Evolutionary conservation across 2,113 vertebrate genomes (phyloP).

Genomic region (Mionectes macconnelli): DNA sequence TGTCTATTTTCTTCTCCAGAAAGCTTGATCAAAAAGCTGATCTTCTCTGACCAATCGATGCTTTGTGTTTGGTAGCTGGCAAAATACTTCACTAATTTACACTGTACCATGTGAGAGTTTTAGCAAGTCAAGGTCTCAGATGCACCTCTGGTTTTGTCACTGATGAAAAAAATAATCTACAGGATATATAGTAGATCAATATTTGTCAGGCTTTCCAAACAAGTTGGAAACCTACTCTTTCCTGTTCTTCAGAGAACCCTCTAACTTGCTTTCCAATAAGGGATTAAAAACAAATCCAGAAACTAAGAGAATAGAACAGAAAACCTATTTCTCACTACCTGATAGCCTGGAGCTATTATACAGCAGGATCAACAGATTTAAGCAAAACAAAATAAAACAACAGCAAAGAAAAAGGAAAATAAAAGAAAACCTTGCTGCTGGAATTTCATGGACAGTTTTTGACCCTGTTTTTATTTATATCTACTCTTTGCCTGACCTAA

Average conservation of each 20-base stretch:
- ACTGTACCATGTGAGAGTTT: neutral
- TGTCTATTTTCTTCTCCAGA: neutral
- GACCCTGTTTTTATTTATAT: neutral
- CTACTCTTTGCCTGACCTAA: neutral
- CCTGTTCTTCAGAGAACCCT: neutral
- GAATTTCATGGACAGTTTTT: neutral
- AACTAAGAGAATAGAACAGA: constrained; percentile 10
- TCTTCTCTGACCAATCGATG: neutral
- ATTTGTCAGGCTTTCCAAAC: constrained; percentile 21
- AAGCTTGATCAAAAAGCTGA: neutral
- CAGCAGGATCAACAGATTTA: neutral
- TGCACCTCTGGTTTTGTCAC: constrained; percentile 7
- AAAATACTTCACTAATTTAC: neutral
- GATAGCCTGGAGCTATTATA: constrained; percentile 23
- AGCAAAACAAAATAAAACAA: neutral
- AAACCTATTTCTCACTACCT: constrained; percentile 31
- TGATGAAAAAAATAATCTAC: constrained; percentile 7
- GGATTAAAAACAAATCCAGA: neutral
- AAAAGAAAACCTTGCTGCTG: neutral
- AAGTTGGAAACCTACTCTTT: neutral
- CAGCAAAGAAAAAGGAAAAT: neutral
- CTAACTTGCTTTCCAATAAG: neutral
- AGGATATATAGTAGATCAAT: neutral
- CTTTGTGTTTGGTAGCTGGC: neutral
- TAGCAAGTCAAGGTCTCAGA: neutral